Evolutionary conservation across 2,888 invertebrate species (phyloP).

Genomic region (Brachypalpus laphriformis): DNA sequence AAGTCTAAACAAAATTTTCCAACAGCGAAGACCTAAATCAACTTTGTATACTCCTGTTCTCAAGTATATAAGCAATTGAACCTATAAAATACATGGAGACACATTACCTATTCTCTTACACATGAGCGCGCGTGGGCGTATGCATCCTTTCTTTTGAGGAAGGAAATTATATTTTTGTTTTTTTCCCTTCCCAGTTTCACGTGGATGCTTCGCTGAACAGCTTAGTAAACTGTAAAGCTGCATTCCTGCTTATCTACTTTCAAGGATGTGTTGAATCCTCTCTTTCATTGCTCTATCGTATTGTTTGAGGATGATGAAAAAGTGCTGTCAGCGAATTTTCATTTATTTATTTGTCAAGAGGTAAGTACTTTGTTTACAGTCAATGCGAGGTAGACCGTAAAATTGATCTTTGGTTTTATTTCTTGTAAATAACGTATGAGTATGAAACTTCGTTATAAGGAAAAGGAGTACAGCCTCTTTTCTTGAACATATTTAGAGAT

Average conservation of each 20-base stretch:
- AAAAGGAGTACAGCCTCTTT: neutral
- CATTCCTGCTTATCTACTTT: slow-evolving; percentile 56
- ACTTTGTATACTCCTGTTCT: slow-evolving; percentile 33
- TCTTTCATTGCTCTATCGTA: slow-evolving; percentile 44
- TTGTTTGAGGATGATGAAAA: slow-evolving; percentile 56
- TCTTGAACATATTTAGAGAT: neutral
- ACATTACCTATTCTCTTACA: slow-evolving; percentile 55
- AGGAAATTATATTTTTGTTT: slow-evolving; percentile 55
- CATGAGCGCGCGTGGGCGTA: neutral
- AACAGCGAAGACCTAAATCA: slow-evolving; percentile 46
- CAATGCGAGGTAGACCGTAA: slow-evolving; percentile 46
- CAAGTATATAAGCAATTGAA: slow-evolving; percentile 56
- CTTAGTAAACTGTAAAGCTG: slow-evolving; percentile 64
- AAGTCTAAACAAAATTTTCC: slow-evolving; percentile 49
- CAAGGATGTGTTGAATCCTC: slow-evolving; percentile 44
- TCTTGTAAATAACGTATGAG: neutral
- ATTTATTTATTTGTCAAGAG: slow-evolving; percentile 49
- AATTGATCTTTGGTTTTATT: slow-evolving; percentile 29
- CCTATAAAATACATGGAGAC: slow-evolving; percentile 47
- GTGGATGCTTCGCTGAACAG: slow-evolving; percentile 67
- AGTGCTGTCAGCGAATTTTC: slow-evolving; percentile 48
- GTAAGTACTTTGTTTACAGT: slow-evolving; percentile 53
- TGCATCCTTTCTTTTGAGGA: slow-evolving; percentile 20
- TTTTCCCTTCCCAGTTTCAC: slow-evolving; percentile 40
- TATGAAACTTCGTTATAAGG: slow-evolving; percentile 1